phyloP scores from a whole-genome alignment of 2,113 vertebrate species.

The Passer domesticus region DNA sequence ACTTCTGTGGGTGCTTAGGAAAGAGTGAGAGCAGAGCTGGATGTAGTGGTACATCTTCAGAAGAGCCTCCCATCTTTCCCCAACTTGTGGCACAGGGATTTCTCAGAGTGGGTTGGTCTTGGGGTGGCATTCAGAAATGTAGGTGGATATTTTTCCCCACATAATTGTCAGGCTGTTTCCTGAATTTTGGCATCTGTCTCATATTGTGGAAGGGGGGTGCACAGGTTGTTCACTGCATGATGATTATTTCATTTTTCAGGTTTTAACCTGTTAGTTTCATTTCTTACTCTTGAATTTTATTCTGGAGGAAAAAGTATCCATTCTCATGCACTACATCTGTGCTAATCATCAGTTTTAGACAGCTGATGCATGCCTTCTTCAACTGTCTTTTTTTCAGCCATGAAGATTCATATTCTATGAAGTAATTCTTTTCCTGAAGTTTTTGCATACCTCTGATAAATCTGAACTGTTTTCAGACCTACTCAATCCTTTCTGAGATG shows the following conservation, averaged over 20 bases:
- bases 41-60: neutral
- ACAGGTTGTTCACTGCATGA: neutral
- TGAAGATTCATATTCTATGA: neutral
- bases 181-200: neutral
- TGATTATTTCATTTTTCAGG: neutral
- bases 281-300: neutral
- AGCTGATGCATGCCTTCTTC: neutral
- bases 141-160: neutral
- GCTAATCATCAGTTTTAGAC: neutral
- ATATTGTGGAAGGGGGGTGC: neutral
- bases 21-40: neutral
- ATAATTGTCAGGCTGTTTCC: neutral
- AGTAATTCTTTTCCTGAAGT: neutral
- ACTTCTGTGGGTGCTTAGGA: neutral
- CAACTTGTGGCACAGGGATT: neutral
- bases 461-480: neutral
- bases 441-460: neutral
- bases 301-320: neutral
- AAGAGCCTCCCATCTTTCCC: neutral
- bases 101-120: neutral
- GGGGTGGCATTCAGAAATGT: neutral
- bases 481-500: neutral
- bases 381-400: neutral
- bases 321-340: neutral
- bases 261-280: neutral